Base-by-base conservation (phyloP, 1,140 invertebrate species). In the Polyergus mexicanus region DNA sequence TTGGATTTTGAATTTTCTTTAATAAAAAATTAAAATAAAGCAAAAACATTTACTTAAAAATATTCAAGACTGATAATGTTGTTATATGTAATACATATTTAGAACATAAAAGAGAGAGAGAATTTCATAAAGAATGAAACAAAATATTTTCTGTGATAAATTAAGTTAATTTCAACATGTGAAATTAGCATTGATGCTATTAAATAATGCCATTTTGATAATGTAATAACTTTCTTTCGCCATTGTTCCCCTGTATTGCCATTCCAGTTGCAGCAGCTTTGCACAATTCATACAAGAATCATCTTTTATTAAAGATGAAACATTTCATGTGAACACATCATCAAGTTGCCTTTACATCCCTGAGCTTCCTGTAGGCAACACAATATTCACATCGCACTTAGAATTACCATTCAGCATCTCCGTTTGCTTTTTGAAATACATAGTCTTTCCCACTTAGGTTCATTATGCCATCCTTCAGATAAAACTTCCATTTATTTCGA, bases 381-480 rank as follows among this genome's bases (percentile, higher is more conserved):
- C 63, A 62, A 66, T 80, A 78, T 78, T 75, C 76, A 85, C 84
- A 85, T 81, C 35, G 32, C 32, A 62, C 19, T 41, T 60, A 63
- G 22, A 76, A 94, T 96, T 96, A 99, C 99, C 99, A 99, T 94
- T 99, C 99, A 44, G 99, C 99, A 96, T 99, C 99, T 88, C 99
- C 99, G 92, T 97, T 98, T 6, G 99, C 98, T 96, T 99, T 99
- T 95, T 99, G 99, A 95, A 99, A 99, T 88, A 99, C 98, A 96
- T 97, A 99, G 95, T 99, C 99, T 95, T 98, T 99, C 22, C 99
- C 99, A 91, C 97, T 97, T 89, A 99, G 96, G 96, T 99, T 99
- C 99, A 99, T 99, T 85, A 99, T 99, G 65, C 99, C 99, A 96
- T 99, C 99, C 96, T 99, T 99, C 75, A 99, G 96, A 95, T 99